phyloP scores from a whole-genome alignment of 2,797 vertebrate genomes.

The Chrysocyon brachyurus region DNA sequence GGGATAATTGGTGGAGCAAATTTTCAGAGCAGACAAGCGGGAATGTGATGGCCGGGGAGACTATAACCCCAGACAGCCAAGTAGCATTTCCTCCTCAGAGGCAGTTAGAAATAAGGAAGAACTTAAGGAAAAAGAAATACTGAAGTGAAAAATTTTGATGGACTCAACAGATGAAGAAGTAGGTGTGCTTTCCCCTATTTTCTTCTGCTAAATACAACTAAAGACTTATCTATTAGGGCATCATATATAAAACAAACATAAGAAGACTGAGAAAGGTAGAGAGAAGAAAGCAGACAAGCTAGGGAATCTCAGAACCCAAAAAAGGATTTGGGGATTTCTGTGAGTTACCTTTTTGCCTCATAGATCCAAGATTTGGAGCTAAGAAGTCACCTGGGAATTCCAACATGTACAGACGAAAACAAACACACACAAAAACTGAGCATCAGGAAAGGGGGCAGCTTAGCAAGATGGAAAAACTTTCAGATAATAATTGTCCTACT shows the following conservation, averaged over 20 bases:
- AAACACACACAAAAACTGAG: background rate
- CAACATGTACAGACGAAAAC: background rate
- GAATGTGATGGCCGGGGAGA: background rate
- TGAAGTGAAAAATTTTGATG: background rate
- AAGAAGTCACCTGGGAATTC: background rate
- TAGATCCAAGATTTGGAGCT: background rate
- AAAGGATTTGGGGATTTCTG: background rate
- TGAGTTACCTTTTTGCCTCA: background rate
- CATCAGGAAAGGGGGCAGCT: background rate
- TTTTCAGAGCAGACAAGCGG: conserved; percentile 30
- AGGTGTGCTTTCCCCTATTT: background rate
- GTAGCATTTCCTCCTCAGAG: background rate
- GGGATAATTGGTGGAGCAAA: background rate
- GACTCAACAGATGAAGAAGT: background rate
- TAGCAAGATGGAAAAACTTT: background rate
- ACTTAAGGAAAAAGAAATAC: background rate
- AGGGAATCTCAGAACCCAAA: background rate
- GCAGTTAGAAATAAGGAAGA: background rate
- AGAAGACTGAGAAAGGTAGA: background rate
- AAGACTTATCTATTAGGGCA: background rate
- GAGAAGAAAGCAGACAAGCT: background rate
- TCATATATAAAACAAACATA: background rate
- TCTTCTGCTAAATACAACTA: background rate
- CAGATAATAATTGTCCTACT: background rate
- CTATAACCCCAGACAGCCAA: background rate